Base-by-base conservation (phyloP, 2,888 invertebrate species). In the Philereme vetulata region DNA sequence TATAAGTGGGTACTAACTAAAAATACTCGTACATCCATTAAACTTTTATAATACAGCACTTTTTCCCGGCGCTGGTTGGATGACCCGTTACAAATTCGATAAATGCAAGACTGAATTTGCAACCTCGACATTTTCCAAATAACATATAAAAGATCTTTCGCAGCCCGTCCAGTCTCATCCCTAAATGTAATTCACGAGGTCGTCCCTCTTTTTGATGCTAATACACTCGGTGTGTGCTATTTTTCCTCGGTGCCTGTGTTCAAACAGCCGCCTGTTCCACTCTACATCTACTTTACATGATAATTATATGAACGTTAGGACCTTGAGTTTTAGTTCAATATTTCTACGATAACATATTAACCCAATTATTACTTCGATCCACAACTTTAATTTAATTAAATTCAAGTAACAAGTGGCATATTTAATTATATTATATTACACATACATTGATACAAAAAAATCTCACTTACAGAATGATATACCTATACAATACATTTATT, bases 191-290 rank as follows among this genome's bases (percentile, higher is more conserved):
- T 62, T 54, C 62, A 57, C 68, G 66, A 63, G 60, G 67, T 71
- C 63, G 56, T 54, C 63, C 65, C 70, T 63, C 75, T 80, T 81
- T 84, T 74, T 80, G 72, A 82, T 82, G 81, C 75, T 83, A 82
- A 82, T 82, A 76, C 71, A 68, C 61, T 71, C 65, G 65, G 68
- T 61, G 59, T 60, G 67, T 68, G 61, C 62, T 69, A 65, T 48
- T 54, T 51, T 48, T 54, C 47, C 42, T 38, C 8, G 44, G 10
- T 44, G 44, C 4, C 44, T 44, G 44, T 44, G 44, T 21, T 11
- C 44, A 7, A 21, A 3, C 11, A 7, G 6, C 6, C 4, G 44
- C 6, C 44, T 44, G 21, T 44, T 7, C 21, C 44, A 44, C 44
- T 44, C 7, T 7, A 38, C 6, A 6, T 38, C 4, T 4, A 4